Evolutionary conservation across 35 echinoderm and acorn worm species (phyloP), one percentile per base, ranked within the genome.

Genomic region (Heliocidaris tuberculata): DNA sequence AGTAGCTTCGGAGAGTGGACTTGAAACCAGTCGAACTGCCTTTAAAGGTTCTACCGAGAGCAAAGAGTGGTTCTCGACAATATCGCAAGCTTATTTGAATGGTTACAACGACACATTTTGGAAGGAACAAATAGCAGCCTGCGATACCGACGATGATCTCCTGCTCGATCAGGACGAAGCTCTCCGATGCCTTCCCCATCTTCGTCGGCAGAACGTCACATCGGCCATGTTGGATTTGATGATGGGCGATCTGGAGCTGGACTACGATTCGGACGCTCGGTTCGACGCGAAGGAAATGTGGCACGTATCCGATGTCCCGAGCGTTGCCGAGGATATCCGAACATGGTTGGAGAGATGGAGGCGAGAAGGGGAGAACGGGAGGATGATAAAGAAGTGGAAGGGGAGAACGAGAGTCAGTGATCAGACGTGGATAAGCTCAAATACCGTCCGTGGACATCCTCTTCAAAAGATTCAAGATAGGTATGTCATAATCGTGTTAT

Each of bases 1-100:
- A 50, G 13, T 96, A 19, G 96, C 96, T 47, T 49, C 35, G 27
- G 65, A 94, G 48, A 65, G 35, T 16, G 65, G 56, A 47, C 85
- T 94, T 3, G 32, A 85, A 49, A 85, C 35, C 32, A 94, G 94
- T 94, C 30, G 29, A 89, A 89, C 47, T 47, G 87, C 78, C 30
- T 65, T 86, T 27, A 94, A 94, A 19, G 61, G 85, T 4, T 85
- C 60, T 17, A 5, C 59, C 50, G 4, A 29, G 24, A 85, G 16
- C 61, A 48, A 35, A 32, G 27, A 85, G 15, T 32, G 17, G 7
- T 27, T 29, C 11, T 60, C 29, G 85, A 86, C 11, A 35, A 94
- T 89, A 30, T 48, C 87, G 0, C 87, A 89, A 9, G 87, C 47
- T 24, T 13, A 48, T 89, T 47, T 89, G 29, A n/a, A 89, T 30